Evolutionary conservation across 2,888 invertebrate genomes (phyloP), one percentile per base, ranked within the genome.

Genomic region (Watsonalla binaria): DNA sequence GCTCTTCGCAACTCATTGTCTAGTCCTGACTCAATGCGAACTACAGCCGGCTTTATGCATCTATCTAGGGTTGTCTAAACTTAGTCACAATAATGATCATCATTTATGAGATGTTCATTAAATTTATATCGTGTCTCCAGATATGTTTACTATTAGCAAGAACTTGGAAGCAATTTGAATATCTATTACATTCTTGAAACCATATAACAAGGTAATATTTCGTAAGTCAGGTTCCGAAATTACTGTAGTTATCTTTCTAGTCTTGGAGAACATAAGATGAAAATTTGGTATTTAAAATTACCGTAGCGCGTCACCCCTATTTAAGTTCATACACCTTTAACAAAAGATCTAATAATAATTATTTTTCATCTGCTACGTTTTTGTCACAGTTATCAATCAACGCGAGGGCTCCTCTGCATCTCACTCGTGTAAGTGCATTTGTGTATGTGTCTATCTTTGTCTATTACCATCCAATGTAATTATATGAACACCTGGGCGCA

Each of bases 331-430:
- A 80, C 82, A 78, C 82, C 75, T 84, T 80, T 86, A 85, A 90
- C 90, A 90, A 90, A 86, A 82, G 88, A 79, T 82, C 78, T 80
- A 86, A 90, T 90, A 90, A 90, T 90, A 86, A 90, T 90, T 90
- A 90, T 90, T 90, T 89, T 89, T 90, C 90, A 89, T 90, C 89
- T 89, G 89, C 83, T 83, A 82, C 90, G 86, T 90, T 90, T 90
- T 90, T 91, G 91, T 91, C 91, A 90, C 90, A 91, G 91, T 90
- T 91, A 91, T 91, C 91, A 91, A 91, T 91, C 91, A 91, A 90
- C 83, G 82, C 80, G 79, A 85, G 84, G 85, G 86, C 80, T 73
- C 64, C 51, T 72, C 62, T 68, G 55, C 63, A 53, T 84, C 84
- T 74, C 76, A 59, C 47, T 51, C 59, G 42, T 51, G 35, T 59